These are phyloP conservation scores for Adelphocoris suturalis DNA, from an alignment of 2,888 invertebrate species.

Conservation along the genomic window DNA sequence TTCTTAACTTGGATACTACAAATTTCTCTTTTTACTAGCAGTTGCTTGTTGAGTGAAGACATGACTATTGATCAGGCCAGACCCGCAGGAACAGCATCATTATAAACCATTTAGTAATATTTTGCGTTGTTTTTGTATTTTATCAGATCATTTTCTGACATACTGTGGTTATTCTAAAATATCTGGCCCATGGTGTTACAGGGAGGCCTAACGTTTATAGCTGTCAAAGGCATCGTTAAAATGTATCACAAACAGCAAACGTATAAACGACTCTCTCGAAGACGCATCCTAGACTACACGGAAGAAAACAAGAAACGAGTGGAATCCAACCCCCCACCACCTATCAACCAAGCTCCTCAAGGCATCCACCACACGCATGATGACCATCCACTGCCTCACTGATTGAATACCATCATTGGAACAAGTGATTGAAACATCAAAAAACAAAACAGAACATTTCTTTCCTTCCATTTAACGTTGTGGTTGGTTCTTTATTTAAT, in stretches of 20 bases:
- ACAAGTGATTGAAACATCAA: not conserved
- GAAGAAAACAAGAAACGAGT: conserved; percentile 59
- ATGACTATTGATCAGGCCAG: no score
- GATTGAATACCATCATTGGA: not conserved
- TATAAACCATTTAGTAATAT: no score
- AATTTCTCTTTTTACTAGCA: no score
- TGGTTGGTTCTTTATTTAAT: not conserved
- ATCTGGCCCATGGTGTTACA: not conserved
- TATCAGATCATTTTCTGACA: no score
- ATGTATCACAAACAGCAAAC: conserved; percentile 98
- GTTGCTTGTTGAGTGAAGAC: no score
- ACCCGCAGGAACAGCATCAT: no score
- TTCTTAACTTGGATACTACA: no score
- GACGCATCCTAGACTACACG: conserved; percentile 92
- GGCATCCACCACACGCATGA: not conserved
- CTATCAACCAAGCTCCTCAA: not conserved
- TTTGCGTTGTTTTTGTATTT: no score
- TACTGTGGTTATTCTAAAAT: not conserved
- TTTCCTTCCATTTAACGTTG: not conserved
- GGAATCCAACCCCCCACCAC: conserved; percentile 65
- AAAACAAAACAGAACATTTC: not conserved
- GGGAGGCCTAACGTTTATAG: conserved; percentile 95
- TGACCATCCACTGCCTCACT: not conserved
- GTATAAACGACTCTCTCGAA: conserved; percentile 92
- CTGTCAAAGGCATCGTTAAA: conserved; percentile 94